These are phyloP conservation scores for Cephus pulcher DNA, from an alignment of 2,888 invertebrate genomes.

Conservation along the genomic window DNA sequence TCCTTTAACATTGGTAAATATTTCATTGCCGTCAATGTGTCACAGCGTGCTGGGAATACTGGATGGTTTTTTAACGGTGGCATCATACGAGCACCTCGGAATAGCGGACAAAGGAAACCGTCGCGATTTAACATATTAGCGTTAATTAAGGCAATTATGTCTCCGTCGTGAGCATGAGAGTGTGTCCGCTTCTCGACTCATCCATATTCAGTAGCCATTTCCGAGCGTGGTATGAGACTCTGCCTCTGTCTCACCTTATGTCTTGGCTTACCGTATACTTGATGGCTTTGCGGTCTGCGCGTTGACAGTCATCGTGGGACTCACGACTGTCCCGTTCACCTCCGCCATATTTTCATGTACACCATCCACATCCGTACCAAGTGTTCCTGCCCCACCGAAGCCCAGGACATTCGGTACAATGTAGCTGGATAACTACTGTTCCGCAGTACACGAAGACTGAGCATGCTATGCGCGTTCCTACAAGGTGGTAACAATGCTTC, in stretches of 20 bases:
- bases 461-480: too few species aligned
- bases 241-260: conserved; percentile 6
- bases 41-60: background rate
- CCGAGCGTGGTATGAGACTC: conserved; percentile 47
- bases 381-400: too few species aligned
- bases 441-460: background rate
- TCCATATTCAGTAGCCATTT: conserved; percentile 64
- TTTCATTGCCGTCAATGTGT: background rate
- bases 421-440: conserved; percentile 18
- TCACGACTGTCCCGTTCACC: conserved; percentile 39
- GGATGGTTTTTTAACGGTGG: background rate
- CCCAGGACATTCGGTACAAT: conserved; percentile 44
- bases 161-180: conserved; percentile 64
- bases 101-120: conserved; percentile 59
- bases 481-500: background rate
- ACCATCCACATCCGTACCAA: too few species aligned
- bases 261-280: conserved; percentile 1
- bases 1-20: too few species aligned
- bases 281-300: conserved; percentile 15
- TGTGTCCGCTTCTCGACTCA: conserved; percentile 63
- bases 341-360: conserved; percentile 22
- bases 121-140: conserved; percentile 67
- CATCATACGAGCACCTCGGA: background rate
- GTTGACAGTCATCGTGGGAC: conserved; percentile 53
- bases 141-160: conserved; percentile 67